A percentile compares a stretch with the other conserved stretches of the same genome.
These are phyloP conservation scores for Leptobrachium leishanense DNA, from an alignment of 2,113 vertebrate species.

Conservation along the genomic window DNA sequence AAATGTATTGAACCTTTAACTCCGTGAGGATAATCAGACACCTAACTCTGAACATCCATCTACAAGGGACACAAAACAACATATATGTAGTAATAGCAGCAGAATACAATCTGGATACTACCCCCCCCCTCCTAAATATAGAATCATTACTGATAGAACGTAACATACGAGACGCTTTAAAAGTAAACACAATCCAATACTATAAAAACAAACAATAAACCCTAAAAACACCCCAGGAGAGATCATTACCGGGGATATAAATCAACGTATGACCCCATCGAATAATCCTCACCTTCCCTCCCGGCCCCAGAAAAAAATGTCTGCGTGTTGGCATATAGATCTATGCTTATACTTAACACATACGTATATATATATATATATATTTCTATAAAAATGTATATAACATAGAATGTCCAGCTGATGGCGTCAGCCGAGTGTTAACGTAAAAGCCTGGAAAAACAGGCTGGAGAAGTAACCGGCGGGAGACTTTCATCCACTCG, in stretches of 20 bases:
- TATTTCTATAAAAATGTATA: constrained; percentile 21
- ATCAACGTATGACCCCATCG: background rate
- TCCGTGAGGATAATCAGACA: no score
- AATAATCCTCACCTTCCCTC: background rate
- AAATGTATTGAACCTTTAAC: no score
- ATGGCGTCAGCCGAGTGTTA: no score
- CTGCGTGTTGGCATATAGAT: constrained; percentile 11
- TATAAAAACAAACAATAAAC: background rate
- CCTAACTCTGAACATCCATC: no score
- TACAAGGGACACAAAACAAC: no score
- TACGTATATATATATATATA: no score
- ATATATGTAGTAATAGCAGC: background rate
- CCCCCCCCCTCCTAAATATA: background rate
- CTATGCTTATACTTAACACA: background rate
- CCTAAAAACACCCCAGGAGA: no score
- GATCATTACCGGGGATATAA: background rate
- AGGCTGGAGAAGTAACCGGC: no score
- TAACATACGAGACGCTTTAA: background rate
- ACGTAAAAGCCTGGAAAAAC: no score
- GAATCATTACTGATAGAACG: constrained; percentile 14
- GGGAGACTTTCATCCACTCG: no score
- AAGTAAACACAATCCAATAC: background rate
- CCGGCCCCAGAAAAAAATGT: background rate
- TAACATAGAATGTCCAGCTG: background rate
- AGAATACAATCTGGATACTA: background rate